phyloP scores from a whole-genome alignment of 2,888 invertebrate species.

The Gymnosoma rotundatum region DNA sequence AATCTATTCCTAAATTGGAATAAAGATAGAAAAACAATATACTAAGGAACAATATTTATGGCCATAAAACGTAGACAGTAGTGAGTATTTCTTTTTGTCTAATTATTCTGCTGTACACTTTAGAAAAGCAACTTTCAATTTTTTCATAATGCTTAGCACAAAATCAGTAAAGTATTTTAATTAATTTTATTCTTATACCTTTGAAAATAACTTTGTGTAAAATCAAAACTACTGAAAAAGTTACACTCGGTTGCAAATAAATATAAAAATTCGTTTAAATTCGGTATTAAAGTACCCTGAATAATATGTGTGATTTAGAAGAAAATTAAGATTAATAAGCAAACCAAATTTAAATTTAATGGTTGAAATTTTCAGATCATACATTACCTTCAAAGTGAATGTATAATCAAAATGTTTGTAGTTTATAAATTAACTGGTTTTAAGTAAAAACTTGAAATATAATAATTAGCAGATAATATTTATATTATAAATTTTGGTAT shows the following conservation, averaged over 20 bases:
- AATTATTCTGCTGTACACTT: too few relatives aligned
- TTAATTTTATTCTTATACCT: neutral
- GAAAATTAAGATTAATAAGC: slow-evolving; percentile 21
- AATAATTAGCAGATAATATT: slow-evolving; percentile 32
- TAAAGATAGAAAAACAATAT: slow-evolving; percentile 50
- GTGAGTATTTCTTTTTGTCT: neutral
- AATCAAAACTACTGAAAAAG: neutral
- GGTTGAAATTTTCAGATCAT: neutral
- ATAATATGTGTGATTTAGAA: neutral
- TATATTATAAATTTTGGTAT: slow-evolving; percentile 8
- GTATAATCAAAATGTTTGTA: slow-evolving; percentile 16
- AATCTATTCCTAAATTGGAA: slow-evolving; percentile 9
- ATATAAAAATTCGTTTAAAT: neutral
- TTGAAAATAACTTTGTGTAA: neutral
- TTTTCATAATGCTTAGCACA: slow-evolving; percentile 44
- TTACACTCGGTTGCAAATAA: neutral
- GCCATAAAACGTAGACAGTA: neutral
- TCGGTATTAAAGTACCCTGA: neutral
- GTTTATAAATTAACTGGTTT: slow-evolving; percentile 19
- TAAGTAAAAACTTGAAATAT: slow-evolving; percentile 29
- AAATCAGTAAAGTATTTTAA: slow-evolving; percentile 22
- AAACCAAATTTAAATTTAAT: slow-evolving; percentile 26
- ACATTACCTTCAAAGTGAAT: slow-evolving; percentile 1
- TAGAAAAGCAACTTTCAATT: too few relatives aligned
- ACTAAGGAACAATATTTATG: neutral